phyloP scores from a whole-genome alignment of 2,797 vertebrate genomes.

The Sciurus vulgaris region DNA sequence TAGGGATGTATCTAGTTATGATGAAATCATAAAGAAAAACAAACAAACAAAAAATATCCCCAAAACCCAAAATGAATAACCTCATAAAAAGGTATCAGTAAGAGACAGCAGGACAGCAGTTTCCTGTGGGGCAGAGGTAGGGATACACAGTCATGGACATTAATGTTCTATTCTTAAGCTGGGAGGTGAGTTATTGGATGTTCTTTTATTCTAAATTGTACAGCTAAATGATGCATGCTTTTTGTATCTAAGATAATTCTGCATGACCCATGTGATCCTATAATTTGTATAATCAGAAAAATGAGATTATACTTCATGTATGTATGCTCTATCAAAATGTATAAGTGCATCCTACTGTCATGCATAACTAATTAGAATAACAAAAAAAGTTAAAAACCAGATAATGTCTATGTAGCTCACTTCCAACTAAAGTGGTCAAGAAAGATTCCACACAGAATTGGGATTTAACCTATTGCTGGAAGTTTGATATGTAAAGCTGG shows the following conservation, averaged over 20 bases:
- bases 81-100: neutral
- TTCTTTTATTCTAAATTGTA: conserved; percentile 46
- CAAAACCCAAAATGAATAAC: neutral
- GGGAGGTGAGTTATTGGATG: neutral
- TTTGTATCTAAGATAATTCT: neutral
- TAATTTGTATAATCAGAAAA: too few relatives aligned
- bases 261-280: neutral
- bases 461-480: neutral
- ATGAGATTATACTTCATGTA: too few relatives aligned
- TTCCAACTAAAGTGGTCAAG: neutral
- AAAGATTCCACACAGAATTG: neutral
- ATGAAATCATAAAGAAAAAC: neutral
- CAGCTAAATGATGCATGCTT: neutral
- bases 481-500: neutral
- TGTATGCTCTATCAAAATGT: too few relatives aligned
- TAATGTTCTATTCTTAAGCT: neutral
- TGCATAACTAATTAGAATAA: too few relatives aligned
- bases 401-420: neutral
- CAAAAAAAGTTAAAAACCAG: neutral
- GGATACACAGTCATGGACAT: neutral
- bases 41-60: neutral
- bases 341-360: too few relatives aligned
- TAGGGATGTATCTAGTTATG: neutral
- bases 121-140: neutral
- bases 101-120: neutral